Base-by-base conservation (phyloP, 2,797 vertebrate species). In the Champsocephalus esox region DNA sequence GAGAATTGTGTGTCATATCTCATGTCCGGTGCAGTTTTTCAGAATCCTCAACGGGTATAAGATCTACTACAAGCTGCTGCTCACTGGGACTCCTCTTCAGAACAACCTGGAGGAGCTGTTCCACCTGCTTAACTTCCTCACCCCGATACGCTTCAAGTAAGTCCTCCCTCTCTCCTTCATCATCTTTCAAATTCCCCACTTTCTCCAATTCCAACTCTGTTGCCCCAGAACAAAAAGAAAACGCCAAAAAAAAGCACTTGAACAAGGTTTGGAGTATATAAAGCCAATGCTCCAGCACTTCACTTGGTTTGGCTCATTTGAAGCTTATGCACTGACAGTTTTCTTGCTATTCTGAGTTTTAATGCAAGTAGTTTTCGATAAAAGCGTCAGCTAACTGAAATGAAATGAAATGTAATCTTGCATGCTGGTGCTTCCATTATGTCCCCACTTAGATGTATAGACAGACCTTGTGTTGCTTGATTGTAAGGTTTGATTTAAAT, bases 101-200 rank as follows among this genome's bases (percentile, higher is more conserved):
- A 99, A 99, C 94, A 99, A 99, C 93, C 89, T 99, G 69, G 98
- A 99, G 67, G 98, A 99, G 84, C 96, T 99, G 13, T 99, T 99
- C 89, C 98, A 99, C 78, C 94, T 99, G 66, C 98, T 99, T 80
- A 99, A 99, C 93, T 99, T 99, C 87, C 96, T 99, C 88, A 99
- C 98, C 3, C 97, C 98, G 0, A 97, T 97, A 83, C 95, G 98
- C 79, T 99, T 99, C 94, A 99, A 99, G 98, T 99, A 93, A 94
- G 96, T 89, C 19, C 49, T 8, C 10, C 24, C 6, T 54, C n/a
- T 58, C 38, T 17, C 8, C 50, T 28, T 13, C 1, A 14, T 12
- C 8, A 12, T 57, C 50, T 7, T 51, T 38, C 16, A 64, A 1
- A 28, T 66, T 19, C 51, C 54, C 6, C 12, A 5, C 41, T 55